Base-by-base conservation (phyloP, 1,140 invertebrate genomes). In the Drosophila nikananu region DNA sequence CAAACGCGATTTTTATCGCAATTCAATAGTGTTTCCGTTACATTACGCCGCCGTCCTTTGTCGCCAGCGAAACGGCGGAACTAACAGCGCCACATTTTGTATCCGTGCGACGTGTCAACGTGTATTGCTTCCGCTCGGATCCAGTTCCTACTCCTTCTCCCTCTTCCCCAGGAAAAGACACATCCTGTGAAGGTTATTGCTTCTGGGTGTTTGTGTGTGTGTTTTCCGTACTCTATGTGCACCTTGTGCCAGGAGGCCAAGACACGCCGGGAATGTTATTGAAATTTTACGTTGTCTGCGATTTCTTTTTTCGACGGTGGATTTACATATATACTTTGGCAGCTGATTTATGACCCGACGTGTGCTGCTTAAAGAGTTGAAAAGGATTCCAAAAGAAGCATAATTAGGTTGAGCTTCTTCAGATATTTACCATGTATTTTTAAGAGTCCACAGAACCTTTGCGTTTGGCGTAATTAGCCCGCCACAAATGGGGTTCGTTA, bases 11-110 rank as follows among this genome's bases (percentile, higher is more conserved):
- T 87, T 87, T 87, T 87, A 87, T 87, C 84, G 86, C 84, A 87
- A 87, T 87, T 87, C 84, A 87, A 87, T 87, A 87, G 84, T 84
- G 84, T 87, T 87, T 87, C 84, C 84, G 84, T 89, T 89, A 87
- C 84, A 87, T 89, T 87, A 87, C 81, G 81, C 84, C 59, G 55
- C 54, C 57, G 72, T 67, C 72, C 68, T 87, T 87, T 87, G 84
- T 87, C 86, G 84, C 37, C 32, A 42, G 49, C 37, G 64, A 68
- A 71, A 68, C 62, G 80, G 84, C 84, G 84, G 84, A 87, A 87
- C 84, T 87, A 87, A 87, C 74, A 83, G 81, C 81, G 84, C 84
- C 84, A 87, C 81, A 87, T 87, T 87, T 74, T 87, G 84, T 89
- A 87, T 89, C 84, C 84, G 74, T 81, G 86, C 81, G 84, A 87